Evolutionary conservation across 2,888 invertebrate genomes (phyloP), one percentile per base, ranked within the genome.

Genomic region (Drosophila silvestris): DNA sequence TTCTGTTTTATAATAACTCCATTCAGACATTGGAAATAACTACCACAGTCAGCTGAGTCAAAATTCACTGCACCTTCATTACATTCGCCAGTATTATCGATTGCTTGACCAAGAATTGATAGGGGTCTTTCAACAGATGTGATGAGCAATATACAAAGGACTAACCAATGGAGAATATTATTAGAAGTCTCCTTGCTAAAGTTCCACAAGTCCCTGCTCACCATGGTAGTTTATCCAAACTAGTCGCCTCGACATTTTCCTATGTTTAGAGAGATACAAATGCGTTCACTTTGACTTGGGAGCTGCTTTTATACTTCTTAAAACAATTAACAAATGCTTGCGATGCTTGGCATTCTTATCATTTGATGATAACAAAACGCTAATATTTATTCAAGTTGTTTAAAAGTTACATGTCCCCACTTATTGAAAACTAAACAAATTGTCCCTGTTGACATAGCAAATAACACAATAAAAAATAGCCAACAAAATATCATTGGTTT

Each of bases 221-320:
- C 82, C 82, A 35, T 65, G 16, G 41, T 58, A 64, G 44, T 53
- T 52, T 16, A 50, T 62, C 44, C 63, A 51, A 32, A 58, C 41
- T 41, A 19, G 41, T 52, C 35, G 32, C 10, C 26, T 19, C 37
- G n/a, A 37, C 85, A 84, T 85, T 62, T 63, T 54, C 32, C 28
- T 26, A 22, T 9, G 14, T 28, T 37, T 41, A 28, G n/a, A 50
- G 16, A 54, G 52, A 35, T 44, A 30, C 4, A 58, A 84, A 66
- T 79, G 26, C 63, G 44, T 30, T 4, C 7, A 33, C 7, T 33
- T 14, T 2, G 12, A 14, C 5, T 37, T 3, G 3, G 3, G 19
- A 19, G 32, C 16, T n/a, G 39, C 57, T 74, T 82, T 70, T 83
- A 83, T 83, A 88, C 41, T 60, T 54, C 32, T n/a, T 12, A 72